Percentiles rank a stretch among this genome's conserved stretches.
Evolutionary conservation across 2,113 vertebrate species (phyloP).

Genomic region (Oreocharis arfaki): DNA sequence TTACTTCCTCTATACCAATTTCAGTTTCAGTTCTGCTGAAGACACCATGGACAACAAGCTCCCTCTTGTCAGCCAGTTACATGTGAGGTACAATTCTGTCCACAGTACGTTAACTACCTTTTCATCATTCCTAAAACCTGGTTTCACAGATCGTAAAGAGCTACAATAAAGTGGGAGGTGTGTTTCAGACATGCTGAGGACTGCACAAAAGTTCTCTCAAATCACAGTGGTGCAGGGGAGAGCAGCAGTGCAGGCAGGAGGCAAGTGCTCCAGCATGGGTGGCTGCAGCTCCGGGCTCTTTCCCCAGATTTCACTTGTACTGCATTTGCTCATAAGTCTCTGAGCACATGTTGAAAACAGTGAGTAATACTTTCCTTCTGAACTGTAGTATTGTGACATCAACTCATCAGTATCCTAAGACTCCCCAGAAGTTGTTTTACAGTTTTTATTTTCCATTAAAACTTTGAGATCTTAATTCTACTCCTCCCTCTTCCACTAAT

Average conservation of each 20-base stretch:
- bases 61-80: neutral
- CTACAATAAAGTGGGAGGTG: neutral
- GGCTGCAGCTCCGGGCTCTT: neutral
- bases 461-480: neutral
- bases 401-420: neutral
- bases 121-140: neutral
- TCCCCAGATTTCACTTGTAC: neutral
- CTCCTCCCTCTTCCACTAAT: neutral
- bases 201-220: accelerated
- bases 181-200: neutral
- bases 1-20: neutral
- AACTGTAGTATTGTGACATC: neutral
- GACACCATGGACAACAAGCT: neutral
- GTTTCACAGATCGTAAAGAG: neutral
- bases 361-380: neutral
- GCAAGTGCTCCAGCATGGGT: accelerated
- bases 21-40: slow-evolving; percentile 5
- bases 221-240: neutral
- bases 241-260: neutral
- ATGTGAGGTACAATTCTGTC: neutral
- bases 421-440: neutral
- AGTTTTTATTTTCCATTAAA: neutral
- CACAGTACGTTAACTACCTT: neutral
- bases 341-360: neutral
- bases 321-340: neutral